A percentile compares a stretch with the other conserved stretches of the same genome.
Evolutionary conservation across 1,140 invertebrate genomes (phyloP).

Genomic region (Megathymus violae): DNA sequence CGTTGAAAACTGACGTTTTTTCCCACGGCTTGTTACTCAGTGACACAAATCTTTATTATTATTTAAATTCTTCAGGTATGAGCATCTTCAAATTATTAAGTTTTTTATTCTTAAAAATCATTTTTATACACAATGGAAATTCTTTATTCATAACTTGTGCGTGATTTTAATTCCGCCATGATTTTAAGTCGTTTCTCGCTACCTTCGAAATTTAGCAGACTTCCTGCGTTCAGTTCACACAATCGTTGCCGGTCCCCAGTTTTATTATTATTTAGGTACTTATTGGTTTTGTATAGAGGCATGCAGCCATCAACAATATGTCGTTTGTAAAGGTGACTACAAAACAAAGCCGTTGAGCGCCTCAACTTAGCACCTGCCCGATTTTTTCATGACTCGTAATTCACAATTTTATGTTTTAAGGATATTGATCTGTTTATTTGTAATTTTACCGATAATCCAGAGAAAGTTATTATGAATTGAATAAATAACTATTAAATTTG

Average conservation of each 20-base stretch:
- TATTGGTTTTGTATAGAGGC: slow-evolving; percentile 72
- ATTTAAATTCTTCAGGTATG: slow-evolving; percentile 31
- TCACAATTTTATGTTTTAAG: slow-evolving; percentile 44
- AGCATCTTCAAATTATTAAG: slow-evolving; percentile 22
- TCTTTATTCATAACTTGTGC: slow-evolving; percentile 1
- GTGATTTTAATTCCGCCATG: slow-evolving; percentile 13
- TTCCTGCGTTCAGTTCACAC: slow-evolving; percentile 69
- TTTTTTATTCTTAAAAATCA: no score
- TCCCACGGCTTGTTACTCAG: slow-evolving; percentile 69
- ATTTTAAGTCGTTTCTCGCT: slow-evolving; percentile 29
- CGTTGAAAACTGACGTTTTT: slow-evolving; percentile 64
- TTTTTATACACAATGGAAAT: background rate
- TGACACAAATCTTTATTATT: slow-evolving; percentile 48
- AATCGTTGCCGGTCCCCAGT: slow-evolving; percentile 58
- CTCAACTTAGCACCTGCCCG: slow-evolving; percentile 68
- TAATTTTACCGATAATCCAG: slow-evolving; percentile 4
- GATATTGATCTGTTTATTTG: slow-evolving; percentile 18
- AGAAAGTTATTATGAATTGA: slow-evolving; percentile 23
- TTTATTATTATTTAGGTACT: slow-evolving; percentile 75
- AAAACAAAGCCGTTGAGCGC: slow-evolving; percentile 72
- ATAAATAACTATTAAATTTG: slow-evolving; percentile 40
- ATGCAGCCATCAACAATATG: slow-evolving; percentile 73
- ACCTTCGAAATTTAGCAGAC: slow-evolving; percentile 59
- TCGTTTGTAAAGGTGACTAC: slow-evolving; percentile 75
- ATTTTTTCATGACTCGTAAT: slow-evolving; percentile 52